Evolutionary conservation across 2,113 vertebrate species (phyloP), one percentile per base, ranked within the genome.

Genomic region (Oncorhynchus tshawytscha): DNA sequence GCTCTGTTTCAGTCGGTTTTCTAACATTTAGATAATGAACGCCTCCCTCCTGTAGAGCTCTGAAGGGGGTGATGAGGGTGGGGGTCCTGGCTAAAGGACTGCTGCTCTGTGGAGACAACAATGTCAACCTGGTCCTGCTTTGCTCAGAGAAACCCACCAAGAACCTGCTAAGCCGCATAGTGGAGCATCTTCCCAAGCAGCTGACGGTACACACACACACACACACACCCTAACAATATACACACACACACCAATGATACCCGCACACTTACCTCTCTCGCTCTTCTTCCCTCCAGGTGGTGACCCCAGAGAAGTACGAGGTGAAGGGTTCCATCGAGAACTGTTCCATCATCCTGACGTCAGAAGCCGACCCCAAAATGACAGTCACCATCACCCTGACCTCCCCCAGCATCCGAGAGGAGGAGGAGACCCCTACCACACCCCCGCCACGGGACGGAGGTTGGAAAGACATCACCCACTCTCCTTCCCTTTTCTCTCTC

Each of bases 381-480:
- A 95, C 96, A 94, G 98, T 99, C 87, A 98, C 96, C 48, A 97
- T 99, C 92, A 99, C 97, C 1, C 86, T 99, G 91, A 99, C 98
- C 24, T 99, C 98, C 71, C 98, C 98, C 27, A 85, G 97, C 89
- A 97, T 99, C 93, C 91, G 98, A 81, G 98, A 99, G 82, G 97
- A 99, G 31, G 31, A 34, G 78, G 95, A 91, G 89, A 88, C 94
- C 12, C 51, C 51, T 5, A 5, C 51, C 51, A 54, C 51, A 5
- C 51, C 51, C 3, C 12, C 51, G 51, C 13, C 51, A 86, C 95
- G 90, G 92, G 96, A 99, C 80, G 97, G 97, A 99, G 98, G 98
- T 99, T 97, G 94, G 97, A 27, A 93, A 94, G 45, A 81, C 67
- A 9, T 45, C 80, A 75, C 60, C 73, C 64, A 60, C 39, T 75